Evolutionary conservation across 2,113 vertebrate genomes (phyloP).

Genomic region (Sapayoa aenigma): DNA sequence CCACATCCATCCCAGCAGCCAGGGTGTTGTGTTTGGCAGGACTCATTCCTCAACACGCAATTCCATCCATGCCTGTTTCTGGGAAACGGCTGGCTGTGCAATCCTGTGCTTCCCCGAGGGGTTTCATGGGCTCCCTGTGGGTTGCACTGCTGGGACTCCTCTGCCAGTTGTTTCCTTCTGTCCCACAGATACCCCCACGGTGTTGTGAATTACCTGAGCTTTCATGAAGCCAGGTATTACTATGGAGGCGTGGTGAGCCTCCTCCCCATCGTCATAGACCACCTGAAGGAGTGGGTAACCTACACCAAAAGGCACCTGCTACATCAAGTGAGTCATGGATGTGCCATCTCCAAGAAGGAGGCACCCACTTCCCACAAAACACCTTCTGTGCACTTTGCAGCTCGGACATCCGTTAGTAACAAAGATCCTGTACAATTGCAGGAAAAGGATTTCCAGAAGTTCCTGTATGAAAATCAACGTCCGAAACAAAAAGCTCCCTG

Average conservation of each 20-base stretch:
- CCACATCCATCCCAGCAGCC: neutral
- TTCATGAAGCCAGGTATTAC: constrained; percentile 75
- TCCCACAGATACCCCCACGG: constrained; percentile 76
- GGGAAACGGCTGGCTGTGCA: neutral
- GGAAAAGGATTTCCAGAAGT: neutral
- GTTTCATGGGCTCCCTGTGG: neutral
- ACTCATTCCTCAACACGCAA: neutral
- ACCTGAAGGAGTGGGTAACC: constrained; percentile 65
- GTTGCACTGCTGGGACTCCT: neutral
- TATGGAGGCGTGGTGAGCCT: constrained; percentile 82
- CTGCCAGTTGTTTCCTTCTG: neutral
- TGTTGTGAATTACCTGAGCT: constrained; percentile 80
- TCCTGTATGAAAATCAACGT: neutral
- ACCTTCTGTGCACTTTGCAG: neutral
- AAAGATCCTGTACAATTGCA: neutral
- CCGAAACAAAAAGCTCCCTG: constrained; percentile 48
- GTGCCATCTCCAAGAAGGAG: neutral
- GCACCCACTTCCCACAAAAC: neutral
- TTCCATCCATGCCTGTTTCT: neutral
- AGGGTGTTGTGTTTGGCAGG: neutral
- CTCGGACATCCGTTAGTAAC: neutral
- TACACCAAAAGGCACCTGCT: constrained; percentile 52
- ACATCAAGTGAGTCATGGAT: constrained; percentile 44
- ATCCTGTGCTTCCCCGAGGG: neutral
- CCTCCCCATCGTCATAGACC: constrained; percentile 75